These are phyloP conservation scores for Charanyca ferruginea DNA, from an alignment of 2,888 invertebrate genomes.

Conservation along the genomic window DNA sequence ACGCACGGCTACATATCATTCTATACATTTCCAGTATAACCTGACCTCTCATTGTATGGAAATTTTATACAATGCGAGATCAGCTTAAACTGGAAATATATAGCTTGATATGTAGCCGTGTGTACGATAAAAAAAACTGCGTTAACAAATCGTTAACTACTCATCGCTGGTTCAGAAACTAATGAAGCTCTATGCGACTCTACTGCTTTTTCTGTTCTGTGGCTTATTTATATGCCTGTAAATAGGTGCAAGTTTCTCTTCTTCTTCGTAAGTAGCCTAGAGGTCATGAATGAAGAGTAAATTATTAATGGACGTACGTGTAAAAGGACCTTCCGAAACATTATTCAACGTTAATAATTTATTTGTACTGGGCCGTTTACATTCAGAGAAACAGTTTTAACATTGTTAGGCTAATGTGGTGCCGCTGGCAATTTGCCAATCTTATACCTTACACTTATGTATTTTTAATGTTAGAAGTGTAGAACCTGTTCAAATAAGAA, in stretches of 20 bases:
- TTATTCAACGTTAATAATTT: conserved; percentile 43
- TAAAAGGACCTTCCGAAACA: conserved; percentile 23
- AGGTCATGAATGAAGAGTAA: conserved; percentile 23
- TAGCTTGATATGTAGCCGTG: too few relatives aligned
- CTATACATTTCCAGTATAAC: too few relatives aligned
- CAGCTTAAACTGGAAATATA: too few relatives aligned
- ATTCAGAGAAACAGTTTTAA: conserved; percentile 49
- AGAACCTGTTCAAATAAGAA: background rate
- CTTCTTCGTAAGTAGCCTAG: background rate
- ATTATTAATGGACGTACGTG: conserved; percentile 30
- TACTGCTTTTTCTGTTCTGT: too few relatives aligned
- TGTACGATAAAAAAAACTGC: too few relatives aligned
- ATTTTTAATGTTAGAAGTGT: conserved; percentile 4
- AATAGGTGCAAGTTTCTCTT: background rate
- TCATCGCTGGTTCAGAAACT: too few relatives aligned
- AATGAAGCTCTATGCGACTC: too few relatives aligned
- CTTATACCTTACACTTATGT: conserved; percentile 15
- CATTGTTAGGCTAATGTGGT: conserved; percentile 43
- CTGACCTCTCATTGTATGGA: too few relatives aligned
- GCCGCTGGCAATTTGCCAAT: conserved; percentile 40
- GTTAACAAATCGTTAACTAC: too few relatives aligned
- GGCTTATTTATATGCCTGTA: too few relatives aligned
- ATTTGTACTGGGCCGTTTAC: conserved; percentile 37
- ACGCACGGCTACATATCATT: too few relatives aligned
- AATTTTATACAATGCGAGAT: too few relatives aligned